phyloP scores from a whole-genome alignment of 2,113 vertebrate genomes.

The Lathamus discolor region DNA sequence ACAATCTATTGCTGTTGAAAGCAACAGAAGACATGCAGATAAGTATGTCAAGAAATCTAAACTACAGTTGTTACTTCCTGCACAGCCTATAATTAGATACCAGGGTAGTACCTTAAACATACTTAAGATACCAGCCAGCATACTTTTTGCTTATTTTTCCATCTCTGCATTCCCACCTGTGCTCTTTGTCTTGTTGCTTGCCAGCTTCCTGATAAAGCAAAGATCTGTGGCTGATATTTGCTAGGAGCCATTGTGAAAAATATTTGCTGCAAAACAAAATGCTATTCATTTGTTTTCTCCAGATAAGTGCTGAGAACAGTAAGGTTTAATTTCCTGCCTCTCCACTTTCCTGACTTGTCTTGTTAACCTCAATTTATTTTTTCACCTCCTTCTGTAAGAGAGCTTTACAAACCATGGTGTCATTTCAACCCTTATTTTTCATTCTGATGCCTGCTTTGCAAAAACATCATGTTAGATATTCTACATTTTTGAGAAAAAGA shows the following conservation, averaged over 20 bases:
- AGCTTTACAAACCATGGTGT: not conserved
- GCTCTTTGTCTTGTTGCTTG: not conserved
- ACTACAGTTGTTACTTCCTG: not conserved
- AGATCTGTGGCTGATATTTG: not conserved
- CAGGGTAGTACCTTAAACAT: not conserved
- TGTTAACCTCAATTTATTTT: slow-evolving; percentile 60
- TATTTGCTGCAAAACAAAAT: not conserved
- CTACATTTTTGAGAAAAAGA: not conserved
- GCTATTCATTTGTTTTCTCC: not conserved
- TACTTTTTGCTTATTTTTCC: not conserved
- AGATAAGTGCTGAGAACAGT: not conserved
- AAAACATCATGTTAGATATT: not conserved
- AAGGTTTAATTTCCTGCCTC: slow-evolving; percentile 48
- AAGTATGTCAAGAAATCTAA: not conserved
- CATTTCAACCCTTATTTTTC: slow-evolving; percentile 15
- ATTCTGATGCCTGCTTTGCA: not conserved
- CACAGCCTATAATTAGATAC: slow-evolving; percentile 4
- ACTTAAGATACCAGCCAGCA: not conserved
- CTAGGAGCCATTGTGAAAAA: not conserved
- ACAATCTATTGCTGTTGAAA: not conserved
- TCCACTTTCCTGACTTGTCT: not conserved
- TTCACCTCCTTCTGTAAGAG: not conserved
- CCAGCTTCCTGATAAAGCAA: slow-evolving; percentile 20
- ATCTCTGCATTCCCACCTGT: not conserved
- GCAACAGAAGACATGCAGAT: not conserved